Evolutionary conservation across 2,888 invertebrate genomes (phyloP).

Genomic region (Drosophila pullipes): DNA sequence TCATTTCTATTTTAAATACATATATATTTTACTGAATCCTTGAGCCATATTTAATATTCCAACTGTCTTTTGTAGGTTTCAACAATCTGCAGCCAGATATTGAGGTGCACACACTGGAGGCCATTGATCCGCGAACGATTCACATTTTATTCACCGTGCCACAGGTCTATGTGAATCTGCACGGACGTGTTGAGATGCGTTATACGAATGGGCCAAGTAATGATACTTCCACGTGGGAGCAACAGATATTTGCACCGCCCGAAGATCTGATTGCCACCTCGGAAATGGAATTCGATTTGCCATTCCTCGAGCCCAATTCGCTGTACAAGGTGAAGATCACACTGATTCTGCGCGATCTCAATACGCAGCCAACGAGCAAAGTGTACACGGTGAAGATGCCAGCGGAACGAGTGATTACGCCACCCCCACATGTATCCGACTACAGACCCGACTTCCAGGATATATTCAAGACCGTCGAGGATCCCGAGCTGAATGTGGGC

Average conservation of each 20-base stretch:
- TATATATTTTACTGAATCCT: not conserved
- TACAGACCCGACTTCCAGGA: conserved; percentile 85
- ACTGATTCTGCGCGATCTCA: conserved; percentile 91
- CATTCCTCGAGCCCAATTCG: conserved; percentile 91
- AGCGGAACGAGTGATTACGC: conserved; percentile 86
- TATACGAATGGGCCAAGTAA: conserved; percentile 92
- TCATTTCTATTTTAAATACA: not conserved
- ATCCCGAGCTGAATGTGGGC: conserved; percentile 90
- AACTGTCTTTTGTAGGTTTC: conserved; percentile 52
- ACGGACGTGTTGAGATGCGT: conserved; percentile 94
- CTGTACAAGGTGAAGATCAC: conserved; percentile 93
- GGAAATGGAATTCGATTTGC: conserved; percentile 93
- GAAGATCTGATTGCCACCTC: conserved; percentile 94
- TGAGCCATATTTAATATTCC: not conserved
- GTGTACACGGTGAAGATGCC: conserved; percentile 91
- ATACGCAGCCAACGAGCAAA: conserved; percentile 91
- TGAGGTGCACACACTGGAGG: conserved; percentile 88
- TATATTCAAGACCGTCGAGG: conserved; percentile 87
- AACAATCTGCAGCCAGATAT: conserved; percentile 84
- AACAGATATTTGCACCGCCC: conserved; percentile 94
- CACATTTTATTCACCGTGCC: conserved; percentile 94
- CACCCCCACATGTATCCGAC: conserved; percentile 84
- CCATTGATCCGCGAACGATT: conserved; percentile 92
- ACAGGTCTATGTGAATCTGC: conserved; percentile 92
- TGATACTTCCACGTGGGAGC: conserved; percentile 91